Evolutionary conservation across 1,140 invertebrate species (phyloP), one percentile per base, ranked within the genome.

Genomic region (Trichonephila clavipes): DNA sequence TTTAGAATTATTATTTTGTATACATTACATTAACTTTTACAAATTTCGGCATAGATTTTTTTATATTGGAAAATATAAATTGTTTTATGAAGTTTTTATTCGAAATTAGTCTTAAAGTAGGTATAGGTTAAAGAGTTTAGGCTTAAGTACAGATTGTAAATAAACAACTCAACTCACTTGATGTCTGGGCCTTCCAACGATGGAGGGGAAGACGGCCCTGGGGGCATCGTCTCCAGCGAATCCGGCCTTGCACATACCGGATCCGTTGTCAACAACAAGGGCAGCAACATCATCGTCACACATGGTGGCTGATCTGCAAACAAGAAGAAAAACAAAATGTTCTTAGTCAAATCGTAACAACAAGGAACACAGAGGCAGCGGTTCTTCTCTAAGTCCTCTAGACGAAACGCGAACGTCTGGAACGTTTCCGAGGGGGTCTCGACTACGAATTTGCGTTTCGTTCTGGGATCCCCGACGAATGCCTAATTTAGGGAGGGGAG

Each of bases 161-260:
- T 19, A 64, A 64, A 21, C 5, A 21, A 21, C 61, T 40, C 12
- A 12, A 16, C 51, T 93, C 87, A 95, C 96, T 95, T 97, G 97
- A 95, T 98, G 98, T 95, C 98, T 96, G 90, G 98, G 98, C 94
- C 98, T 97, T 64, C 97, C 97, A 87, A 98, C 98, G 95, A 98
- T 98, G 81, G 98, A 98, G 82, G 98, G 98, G 96, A 98, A 98
- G 94, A 98, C 98, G 95, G 98, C 98, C 94, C 98, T 97, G 81
- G 98, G 98, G 82, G 98, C 98, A 96, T 98, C 98, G 96, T 98
- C 98, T 95, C 98, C 98, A 94, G 98, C 98, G 96, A 98, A 98
- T 95, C 98, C 98, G 96, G 98, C 98, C 96, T 98, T 98, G 96
- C 98, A 98, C 98, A 98, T 98, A 94, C 98, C 98, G 95, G 98